Base-by-base conservation (phyloP, 2,113 vertebrate genomes). In the Sprattus sprattus region DNA sequence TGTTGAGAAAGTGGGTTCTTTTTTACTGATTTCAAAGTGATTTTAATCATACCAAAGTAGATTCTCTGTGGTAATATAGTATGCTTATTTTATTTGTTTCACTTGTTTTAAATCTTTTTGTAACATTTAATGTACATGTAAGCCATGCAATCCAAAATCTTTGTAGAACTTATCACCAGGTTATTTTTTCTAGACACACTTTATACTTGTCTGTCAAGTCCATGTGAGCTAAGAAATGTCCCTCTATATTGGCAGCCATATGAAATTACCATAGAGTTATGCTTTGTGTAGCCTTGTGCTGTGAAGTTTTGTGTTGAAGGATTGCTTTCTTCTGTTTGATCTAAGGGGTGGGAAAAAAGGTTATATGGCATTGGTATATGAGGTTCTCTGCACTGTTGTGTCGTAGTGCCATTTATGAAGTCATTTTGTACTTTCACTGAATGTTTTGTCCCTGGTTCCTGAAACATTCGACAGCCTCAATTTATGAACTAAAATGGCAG, bases 241-340 rank as follows among this genome's bases (percentile, higher is more conserved):
- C 84, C 78, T 60, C 22, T 82, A 85, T 50, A 78, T 83, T 78
- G 71, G 32, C 71, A 78, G 25, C 28, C 25, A 28, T 32, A 39
- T 78, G 28, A 78, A 39, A 78, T 28, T 13, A 81, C 50, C 9
- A 52, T 46, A 60, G 67, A 64, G 32, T 54, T 52, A n/a, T 22
- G 47, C 84, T 78, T 18, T 89, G 49, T 80, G n/a, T 46, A 47
- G 9, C 45, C 84, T 54, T 83, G 81, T 83, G 32, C 86, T 89
- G 87, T 89, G 85, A 88, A 88, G 39, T 75, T 78, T 60, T 22
- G 54, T 84, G 11, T 15, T 78, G 57, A 82, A 45, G 20, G n/a
- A n/a, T n/a, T 85, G 18, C 85, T 84, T 86, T 88, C 44, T 81
- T 87, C 44, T 83, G 44, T 84, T 57, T 16, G n/a, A 28, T 81